Conservation (phyloP, 1,140 invertebrate species). For the Cecropterus lyciades region DNA sequence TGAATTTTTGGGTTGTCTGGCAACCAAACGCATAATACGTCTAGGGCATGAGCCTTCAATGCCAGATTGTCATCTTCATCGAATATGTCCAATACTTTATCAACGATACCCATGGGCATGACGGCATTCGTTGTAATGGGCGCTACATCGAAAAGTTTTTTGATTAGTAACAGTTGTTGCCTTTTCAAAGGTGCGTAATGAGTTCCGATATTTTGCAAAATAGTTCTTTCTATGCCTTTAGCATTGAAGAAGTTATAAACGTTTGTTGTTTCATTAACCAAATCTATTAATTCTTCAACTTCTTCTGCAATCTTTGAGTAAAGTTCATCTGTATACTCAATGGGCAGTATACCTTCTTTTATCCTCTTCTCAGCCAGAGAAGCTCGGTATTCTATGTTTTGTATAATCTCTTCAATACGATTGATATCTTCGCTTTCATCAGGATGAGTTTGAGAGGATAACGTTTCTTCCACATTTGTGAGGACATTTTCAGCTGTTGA, state of each 20-base stretch:
- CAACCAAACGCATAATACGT: slow-evolving; percentile 62
- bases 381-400: slow-evolving; percentile 43
- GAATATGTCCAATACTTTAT: slow-evolving; percentile 67
- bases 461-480: neutral
- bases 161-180: slow-evolving; percentile 48
- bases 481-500: neutral
- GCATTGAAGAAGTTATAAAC: slow-evolving; percentile 56
- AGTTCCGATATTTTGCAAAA: slow-evolving; percentile 45
- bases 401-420: slow-evolving; percentile 44
- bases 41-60: slow-evolving; percentile 58
- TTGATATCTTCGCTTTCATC: slow-evolving; percentile 13
- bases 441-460: too few relatives aligned
- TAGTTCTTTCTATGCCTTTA: slow-evolving; percentile 55
- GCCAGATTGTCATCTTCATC: slow-evolving; percentile 57
- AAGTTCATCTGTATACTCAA: slow-evolving; percentile 44
- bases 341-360: slow-evolving; percentile 37
- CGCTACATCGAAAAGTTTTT: slow-evolving; percentile 51
- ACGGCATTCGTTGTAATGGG: slow-evolving; percentile 50
- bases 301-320: slow-evolving; percentile 45
- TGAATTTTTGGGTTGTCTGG: slow-evolving; percentile 64
- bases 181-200: slow-evolving; percentile 43
- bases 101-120: slow-evolving; percentile 54
- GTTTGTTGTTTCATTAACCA: slow-evolving; percentile 43
- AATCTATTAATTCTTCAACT: slow-evolving; percentile 45
- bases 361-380: slow-evolving; percentile 37